Base-by-base conservation (phyloP, 37 sponge, comb jelly and placozoan genomes). In the Diacarnus erythraeanus region DNA sequence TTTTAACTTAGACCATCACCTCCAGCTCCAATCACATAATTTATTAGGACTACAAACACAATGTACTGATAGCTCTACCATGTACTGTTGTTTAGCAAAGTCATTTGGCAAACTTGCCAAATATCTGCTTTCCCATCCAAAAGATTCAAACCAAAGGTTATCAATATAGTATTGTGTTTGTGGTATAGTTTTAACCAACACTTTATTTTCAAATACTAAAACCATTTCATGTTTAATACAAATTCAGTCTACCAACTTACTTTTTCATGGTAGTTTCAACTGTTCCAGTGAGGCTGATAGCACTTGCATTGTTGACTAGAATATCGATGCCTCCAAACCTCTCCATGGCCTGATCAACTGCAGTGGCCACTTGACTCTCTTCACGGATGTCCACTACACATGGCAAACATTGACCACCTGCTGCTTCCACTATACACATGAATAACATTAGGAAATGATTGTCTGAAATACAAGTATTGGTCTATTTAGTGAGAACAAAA, bases 271-370 rank as follows among this genome's bases (percentile, higher is more conserved):
- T 70, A 39, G 98, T 98, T 17, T 88, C 88, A 2, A 80, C 80
- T 0, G 98, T 98, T 20, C 97, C 91, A 40, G 99, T 96, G 59
- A 98, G 88, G 30, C 80, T 69, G 43, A 98, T 98, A 58, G 99
- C 99, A 87, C 97, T 96, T 10, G 99, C 99, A 72, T 98, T 98
- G 69, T 98, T 98, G 66, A 98, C 91, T 2, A 96, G 63, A 27
- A 98, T 88, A 63, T 98, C 99, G 60, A 98, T 96, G 38, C 99
- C 99, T 36, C 99, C 99, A 92, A 98, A 98, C 69, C 42, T 91
- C 22, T 83, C 76, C 37, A 92, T 97, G 0, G 99, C 93, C 59
- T 92, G 65, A 1, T 87, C 64, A 2, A 94, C 97, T 0, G 99
- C 99, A 40, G 54, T 72, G 43, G 86, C 63, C 42, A 96, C 80